Conservation (phyloP, 92 coral and sea anemone species). For the Phenganax subtilis region DNA sequence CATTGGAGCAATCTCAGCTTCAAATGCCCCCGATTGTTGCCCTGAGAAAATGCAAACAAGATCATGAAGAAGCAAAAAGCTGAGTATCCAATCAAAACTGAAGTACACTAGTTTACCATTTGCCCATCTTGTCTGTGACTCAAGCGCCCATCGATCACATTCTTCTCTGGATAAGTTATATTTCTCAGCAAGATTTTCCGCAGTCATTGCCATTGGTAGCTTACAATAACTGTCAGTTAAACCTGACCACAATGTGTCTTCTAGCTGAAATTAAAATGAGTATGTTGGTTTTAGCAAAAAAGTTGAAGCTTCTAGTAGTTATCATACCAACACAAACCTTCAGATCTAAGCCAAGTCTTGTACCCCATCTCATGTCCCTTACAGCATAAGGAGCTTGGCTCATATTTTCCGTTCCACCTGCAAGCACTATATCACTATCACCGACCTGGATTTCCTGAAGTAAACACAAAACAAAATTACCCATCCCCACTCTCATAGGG, state of each 20-base stretch:
- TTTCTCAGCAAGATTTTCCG: constrained; percentile 93
- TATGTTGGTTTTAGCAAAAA: background rate
- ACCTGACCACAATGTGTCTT: constrained; percentile 93
- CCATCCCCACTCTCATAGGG: background rate
- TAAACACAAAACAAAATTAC: background rate
- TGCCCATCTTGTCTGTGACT: constrained; percentile 97
- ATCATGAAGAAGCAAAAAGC: background rate
- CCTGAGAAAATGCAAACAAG: constrained; percentile 43
- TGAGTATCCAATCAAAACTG: background rate
- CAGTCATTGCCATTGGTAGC: constrained; percentile 92
- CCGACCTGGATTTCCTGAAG: constrained; percentile 82
- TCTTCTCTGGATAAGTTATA: constrained; percentile 76
- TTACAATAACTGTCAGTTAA: constrained; percentile 73
- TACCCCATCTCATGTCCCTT: constrained; percentile 92
- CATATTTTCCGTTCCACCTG: constrained; percentile 94
- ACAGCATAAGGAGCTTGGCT: constrained; percentile 97
- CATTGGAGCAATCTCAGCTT: constrained; percentile 81
- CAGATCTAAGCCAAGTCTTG: constrained; percentile 75
- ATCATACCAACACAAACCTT: constrained; percentile 50
- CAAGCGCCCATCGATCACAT: constrained; percentile 80
- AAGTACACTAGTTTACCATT: constrained; percentile 51
- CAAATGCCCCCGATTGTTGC: constrained; percentile 72
- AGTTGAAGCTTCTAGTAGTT: background rate
- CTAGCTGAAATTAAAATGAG: constrained; percentile 55
- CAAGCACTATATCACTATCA: constrained; percentile 84